Evolutionary conservation across 2,797 vertebrate genomes (phyloP), one percentile per base, ranked within the genome.

Genomic region (Lagocephalus sceleratus): DNA sequence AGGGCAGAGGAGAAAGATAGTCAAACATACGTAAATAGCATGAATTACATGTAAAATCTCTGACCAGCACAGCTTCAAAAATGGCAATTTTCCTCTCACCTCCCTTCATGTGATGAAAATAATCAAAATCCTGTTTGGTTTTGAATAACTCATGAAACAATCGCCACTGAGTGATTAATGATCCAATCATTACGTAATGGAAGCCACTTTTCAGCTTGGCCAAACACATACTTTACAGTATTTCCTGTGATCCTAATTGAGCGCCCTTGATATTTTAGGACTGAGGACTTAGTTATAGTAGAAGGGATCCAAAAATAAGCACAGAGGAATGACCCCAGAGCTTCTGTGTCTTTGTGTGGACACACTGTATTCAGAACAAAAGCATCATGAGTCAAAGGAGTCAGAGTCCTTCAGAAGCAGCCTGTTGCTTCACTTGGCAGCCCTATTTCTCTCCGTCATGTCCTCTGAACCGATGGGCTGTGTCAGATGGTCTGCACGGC

Each of bases 241-340:
- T 43, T 54, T 20, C 26, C 59, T 63, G 26, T 48, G 50, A 54
- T 82, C 58, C 52, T 73, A 79, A 85, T 61, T 64, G 68, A 64
- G 52, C 44, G 55, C 54, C 66, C 64, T 61, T 50, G 75, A 66
- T 68, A 58, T 55, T 73, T 68, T 68, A 57, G 78, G 79, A 66
- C 48, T 51, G 1, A 57, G 70, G 71, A 75, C 81, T 79, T 75
- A 51, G 74, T 73, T 71, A 47, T 68, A 60, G 60, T 21, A 54
- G 3, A 19, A 20, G 53, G 80, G 87, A 84, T 85, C 86, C 85
- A 89, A 87, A 88, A 82, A 81, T 63, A 63, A 25, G 23, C 59
- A 61, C 56, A 68, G 69, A 78, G 56, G 66, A 78, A 63, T 20
- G 54, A 71, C 60, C 71, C 46, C 47, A 65, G 63, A 65, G 64